phyloP scores from a whole-genome alignment of 2,888 invertebrate species.

The Sylvicola fuscatus region DNA sequence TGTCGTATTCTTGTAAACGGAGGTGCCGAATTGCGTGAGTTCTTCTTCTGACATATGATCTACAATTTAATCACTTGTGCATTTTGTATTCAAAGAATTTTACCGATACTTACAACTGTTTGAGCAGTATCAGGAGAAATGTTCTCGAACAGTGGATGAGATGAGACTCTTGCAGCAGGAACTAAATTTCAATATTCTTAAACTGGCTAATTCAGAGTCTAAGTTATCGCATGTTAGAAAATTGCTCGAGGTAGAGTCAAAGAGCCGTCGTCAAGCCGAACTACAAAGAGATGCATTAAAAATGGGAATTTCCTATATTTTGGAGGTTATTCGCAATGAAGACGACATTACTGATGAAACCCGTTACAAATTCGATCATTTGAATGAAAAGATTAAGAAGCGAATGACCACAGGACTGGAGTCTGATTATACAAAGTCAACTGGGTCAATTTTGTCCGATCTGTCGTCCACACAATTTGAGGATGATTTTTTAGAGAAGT shows the following conservation, averaged over 20 bases:
- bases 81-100: conserved; percentile 35
- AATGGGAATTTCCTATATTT: conserved; percentile 47
- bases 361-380: conserved; percentile 57
- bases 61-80: not conserved
- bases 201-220: conserved; percentile 53
- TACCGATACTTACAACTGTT: conserved; percentile 51
- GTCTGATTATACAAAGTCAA: conserved; percentile 48
- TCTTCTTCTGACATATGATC: not conserved
- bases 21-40: conserved; percentile 45
- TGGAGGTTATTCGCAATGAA: conserved; percentile 51
- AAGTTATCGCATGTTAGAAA: conserved; percentile 65
- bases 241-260: conserved; percentile 59
- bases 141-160: conserved; percentile 47
- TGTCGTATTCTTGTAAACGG: conserved; percentile 41
- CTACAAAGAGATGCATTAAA: conserved; percentile 43
- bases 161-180: conserved; percentile 48
- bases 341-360: conserved; percentile 59
- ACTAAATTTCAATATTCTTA: conserved; percentile 46
- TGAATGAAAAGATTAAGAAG: conserved; percentile 40
- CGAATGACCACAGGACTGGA: conserved; percentile 29
- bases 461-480: conserved; percentile 24
- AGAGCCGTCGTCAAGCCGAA: conserved; percentile 43
- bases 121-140: conserved; percentile 30
- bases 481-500: conserved; percentile 22
- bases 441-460: conserved; percentile 34